These are phyloP conservation scores for Zoanthus sociatus DNA, from an alignment of 92 coral and sea anemone genomes.

Conservation along the genomic window DNA sequence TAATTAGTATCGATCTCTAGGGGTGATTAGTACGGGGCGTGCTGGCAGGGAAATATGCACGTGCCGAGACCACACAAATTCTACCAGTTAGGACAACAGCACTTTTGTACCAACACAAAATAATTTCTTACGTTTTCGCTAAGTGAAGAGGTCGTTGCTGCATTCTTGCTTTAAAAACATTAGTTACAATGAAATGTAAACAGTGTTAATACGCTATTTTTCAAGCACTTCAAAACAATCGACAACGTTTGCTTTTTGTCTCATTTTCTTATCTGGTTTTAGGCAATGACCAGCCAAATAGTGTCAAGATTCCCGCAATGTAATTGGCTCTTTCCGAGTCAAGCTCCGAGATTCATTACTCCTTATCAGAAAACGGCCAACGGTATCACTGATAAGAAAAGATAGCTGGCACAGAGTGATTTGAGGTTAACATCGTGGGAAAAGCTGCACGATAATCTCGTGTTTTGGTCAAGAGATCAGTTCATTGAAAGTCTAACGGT, in stretches of 20 bases:
- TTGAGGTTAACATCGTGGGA: constrained; percentile 48
- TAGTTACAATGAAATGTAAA: constrained; percentile 31
- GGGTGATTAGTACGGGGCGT: constrained; percentile 15
- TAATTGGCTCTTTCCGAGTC: constrained; percentile 37
- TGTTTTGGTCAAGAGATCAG: constrained; percentile 16
- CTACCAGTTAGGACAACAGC: neutral
- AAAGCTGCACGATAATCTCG: neutral
- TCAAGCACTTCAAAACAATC: constrained; percentile 15
- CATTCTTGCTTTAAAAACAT: constrained; percentile 32
- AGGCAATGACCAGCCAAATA: constrained; percentile 1
- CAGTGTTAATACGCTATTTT: constrained; percentile 36
- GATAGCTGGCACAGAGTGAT: constrained; percentile 29
- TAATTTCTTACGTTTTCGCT: neutral
- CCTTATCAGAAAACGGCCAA: constrained; percentile 44
- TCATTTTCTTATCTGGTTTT: constrained; percentile 17
- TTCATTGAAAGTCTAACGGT: neutral
- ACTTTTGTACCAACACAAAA: neutral
- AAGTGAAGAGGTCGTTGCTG: neutral
- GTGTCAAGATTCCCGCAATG: constrained; percentile 7
- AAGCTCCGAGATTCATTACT: constrained; percentile 12
- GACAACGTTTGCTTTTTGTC: constrained; percentile 27
- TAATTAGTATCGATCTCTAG: constrained; percentile 23
- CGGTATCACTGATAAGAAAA: constrained; percentile 43
- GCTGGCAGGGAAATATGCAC: neutral
- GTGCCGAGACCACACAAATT: constrained; percentile 45